Conservation (phyloP, 2,797 vertebrate genomes). For the Varecia variegata region DNA sequence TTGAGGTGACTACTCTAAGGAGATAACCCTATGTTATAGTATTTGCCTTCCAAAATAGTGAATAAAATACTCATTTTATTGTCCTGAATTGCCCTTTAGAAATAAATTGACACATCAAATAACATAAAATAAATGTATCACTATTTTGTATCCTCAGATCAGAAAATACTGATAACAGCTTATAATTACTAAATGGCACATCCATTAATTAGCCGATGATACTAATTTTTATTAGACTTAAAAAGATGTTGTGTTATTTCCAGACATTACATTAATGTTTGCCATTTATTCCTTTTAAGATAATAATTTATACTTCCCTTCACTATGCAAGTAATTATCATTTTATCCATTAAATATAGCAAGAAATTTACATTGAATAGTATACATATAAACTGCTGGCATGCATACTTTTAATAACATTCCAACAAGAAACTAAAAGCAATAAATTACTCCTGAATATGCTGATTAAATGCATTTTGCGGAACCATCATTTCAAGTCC, state of each 20-base stretch:
- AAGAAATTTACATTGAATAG: not conserved
- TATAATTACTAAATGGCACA: not conserved
- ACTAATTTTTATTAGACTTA: not conserved
- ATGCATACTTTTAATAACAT: not conserved
- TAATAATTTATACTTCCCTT: not conserved
- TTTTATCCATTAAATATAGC: not conserved
- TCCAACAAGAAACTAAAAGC: not conserved
- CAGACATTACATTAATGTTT: not conserved
- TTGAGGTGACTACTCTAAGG: fast-evolving
- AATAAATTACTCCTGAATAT: slow-evolving; percentile 28
- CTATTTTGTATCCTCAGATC: not conserved
- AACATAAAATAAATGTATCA: not conserved
- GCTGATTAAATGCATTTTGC: not conserved
- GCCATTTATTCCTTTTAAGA: not conserved
- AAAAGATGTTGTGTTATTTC: not conserved
- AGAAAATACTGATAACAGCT: not conserved
- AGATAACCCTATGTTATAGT: not conserved
- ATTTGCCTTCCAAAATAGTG: not conserved
- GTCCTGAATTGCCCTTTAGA: not conserved
- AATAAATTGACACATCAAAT: not conserved
- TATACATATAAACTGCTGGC: not conserved
- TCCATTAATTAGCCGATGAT: not conserved
- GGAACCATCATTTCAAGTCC: not conserved
- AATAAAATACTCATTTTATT: not conserved
- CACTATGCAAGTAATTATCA: not conserved